These are phyloP conservation scores for Cololabis saira DNA, from an alignment of 2,113 vertebrate genomes.

Conservation along the genomic window DNA sequence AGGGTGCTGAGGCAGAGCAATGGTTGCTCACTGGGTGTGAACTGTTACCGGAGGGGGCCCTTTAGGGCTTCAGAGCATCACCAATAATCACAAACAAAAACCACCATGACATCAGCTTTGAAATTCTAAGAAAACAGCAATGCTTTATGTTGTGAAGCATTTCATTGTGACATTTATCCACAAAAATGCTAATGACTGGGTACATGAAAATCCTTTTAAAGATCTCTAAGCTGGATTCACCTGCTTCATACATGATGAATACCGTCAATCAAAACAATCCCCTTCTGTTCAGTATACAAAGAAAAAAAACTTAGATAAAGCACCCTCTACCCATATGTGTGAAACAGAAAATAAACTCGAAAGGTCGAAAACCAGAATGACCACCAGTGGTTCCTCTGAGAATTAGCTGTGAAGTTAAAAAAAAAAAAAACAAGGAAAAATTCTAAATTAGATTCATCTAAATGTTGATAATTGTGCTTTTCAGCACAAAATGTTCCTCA, in stretches of 20 bases:
- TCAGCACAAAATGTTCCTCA: constrained; percentile 52
- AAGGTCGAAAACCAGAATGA: constrained; percentile 50
- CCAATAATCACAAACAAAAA: constrained; percentile 61
- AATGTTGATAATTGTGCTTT: constrained; percentile 73
- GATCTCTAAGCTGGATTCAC: not conserved
- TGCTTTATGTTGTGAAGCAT: not conserved
- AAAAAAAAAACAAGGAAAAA: constrained; percentile 58
- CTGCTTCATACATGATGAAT: not conserved
- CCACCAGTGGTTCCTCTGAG: constrained; percentile 25
- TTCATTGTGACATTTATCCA: constrained; percentile 13
- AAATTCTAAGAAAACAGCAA: constrained; percentile 2
- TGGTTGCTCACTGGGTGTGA: constrained; percentile 67
- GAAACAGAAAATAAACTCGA: constrained; percentile 51
- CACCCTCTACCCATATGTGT: constrained; percentile 4
- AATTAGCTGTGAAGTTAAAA: constrained; percentile 39
- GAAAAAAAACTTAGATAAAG: not conserved
- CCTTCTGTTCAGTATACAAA: not conserved
- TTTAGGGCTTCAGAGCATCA: constrained; percentile 41
- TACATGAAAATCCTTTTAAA: constrained; percentile 5
- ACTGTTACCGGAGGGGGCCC: constrained; percentile 61
- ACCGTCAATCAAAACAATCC: too few species aligned
- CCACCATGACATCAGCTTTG: constrained; percentile 39
- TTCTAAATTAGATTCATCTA: constrained; percentile 49
- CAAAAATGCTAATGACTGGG: constrained; percentile 1
- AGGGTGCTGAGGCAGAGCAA: constrained; percentile 60